Base-by-base conservation (phyloP, 2,113 vertebrate genomes). In the Gorsachius goisagi region DNA sequence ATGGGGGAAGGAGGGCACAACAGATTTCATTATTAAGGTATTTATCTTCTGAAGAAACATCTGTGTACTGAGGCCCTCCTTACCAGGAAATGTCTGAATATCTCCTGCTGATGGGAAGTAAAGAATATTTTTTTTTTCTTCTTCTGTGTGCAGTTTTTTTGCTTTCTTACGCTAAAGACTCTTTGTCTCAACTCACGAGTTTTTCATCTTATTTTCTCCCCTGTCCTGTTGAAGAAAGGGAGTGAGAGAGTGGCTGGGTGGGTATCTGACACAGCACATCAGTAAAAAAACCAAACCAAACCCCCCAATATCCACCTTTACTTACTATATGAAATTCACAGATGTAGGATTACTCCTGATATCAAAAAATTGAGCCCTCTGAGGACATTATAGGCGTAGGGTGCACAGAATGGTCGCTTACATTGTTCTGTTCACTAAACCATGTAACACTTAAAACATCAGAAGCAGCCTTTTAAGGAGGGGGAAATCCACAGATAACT, bases 1-100 rank as follows among this genome's bases (percentile, higher is more conserved):
- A 24, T 15, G 8, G 19, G 39, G 41, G 41, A 41, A 41, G 7
- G 62, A 5, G 9, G 23, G 24, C 15, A 13, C 19, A 14, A 11
- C 9, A 11, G 2, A 53, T 76, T 90, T 63, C 0, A 0, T 76
- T 44, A 9, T 19, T 68, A 59, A 39, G 8, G 5, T 17, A 5
- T 22, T 44, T 30, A 11, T 84, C 30, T 59, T 39, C 53, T 81
- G 24, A 81, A 73, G 27, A 68, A 53, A 33, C 5, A 10, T 75
- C 6, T 0, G 1, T 26, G 8, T 53, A 37, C 30, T 23, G 37
- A 77, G 21, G 15, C 7, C 12, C 8, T 28, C 5, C 23, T n/a
- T 74, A 30, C 5, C 23, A 59, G 26, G 32, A 71, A n/a, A 24
- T 6, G 3, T 12, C 8, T 63, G 26, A 9, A 52, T 11, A 52